phyloP scores from a whole-genome alignment of 2,888 invertebrate genomes.

The Mimas tiliae region DNA sequence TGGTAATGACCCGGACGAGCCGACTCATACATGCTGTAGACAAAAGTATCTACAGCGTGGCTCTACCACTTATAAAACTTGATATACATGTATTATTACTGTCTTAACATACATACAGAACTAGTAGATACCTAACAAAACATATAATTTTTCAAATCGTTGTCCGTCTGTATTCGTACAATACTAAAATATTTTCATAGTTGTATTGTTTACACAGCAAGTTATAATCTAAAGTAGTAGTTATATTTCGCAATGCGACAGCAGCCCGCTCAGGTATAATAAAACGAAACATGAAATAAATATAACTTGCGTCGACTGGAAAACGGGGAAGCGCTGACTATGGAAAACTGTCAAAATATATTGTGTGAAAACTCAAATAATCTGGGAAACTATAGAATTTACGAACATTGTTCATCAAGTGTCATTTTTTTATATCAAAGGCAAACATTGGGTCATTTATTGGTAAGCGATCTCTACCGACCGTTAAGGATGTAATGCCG shows the following conservation, averaged over 20 bases:
- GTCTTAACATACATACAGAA: no score
- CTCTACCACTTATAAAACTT: no score
- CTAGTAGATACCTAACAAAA: no score
- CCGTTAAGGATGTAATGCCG: no score
- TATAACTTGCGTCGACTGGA: not conserved
- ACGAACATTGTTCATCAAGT: not conserved
- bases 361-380: not conserved
- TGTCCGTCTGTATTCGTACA: not conserved
- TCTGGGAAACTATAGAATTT: not conserved
- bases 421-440: no score
- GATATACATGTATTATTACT: no score
- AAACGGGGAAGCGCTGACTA: not conserved
- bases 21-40: no score
- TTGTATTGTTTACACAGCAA: not conserved
- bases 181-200: not conserved
- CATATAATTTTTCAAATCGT: no score
- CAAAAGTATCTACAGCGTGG: no score
- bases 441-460: no score
- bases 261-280: not conserved
- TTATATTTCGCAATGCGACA: slow-evolving; percentile 1
- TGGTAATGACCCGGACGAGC: no score
- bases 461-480: no score
- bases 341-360: not conserved
- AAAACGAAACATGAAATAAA: not conserved
- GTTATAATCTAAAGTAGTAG: not conserved